These are phyloP conservation scores for Athalia circularis DNA, from an alignment of 2,888 invertebrate species.

Conservation along the genomic window DNA sequence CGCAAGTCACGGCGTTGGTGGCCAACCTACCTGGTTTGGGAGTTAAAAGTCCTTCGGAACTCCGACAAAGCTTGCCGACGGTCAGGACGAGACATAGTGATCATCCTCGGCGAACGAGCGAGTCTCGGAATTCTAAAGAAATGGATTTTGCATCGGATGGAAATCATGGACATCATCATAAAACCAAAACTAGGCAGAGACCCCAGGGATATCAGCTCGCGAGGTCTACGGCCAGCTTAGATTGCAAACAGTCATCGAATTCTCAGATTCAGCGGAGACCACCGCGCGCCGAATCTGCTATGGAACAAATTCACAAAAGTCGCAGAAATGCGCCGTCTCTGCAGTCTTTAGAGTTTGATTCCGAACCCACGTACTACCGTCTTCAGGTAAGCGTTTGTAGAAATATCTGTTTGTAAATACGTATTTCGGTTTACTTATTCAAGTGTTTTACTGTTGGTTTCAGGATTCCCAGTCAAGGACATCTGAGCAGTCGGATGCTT, in stretches of 20 bases:
- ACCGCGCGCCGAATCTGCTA: slow-evolving; percentile 60
- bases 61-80: slow-evolving; percentile 66
- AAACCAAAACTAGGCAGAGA: slow-evolving; percentile 73
- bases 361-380: slow-evolving; percentile 80
- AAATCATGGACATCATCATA: slow-evolving; percentile 76
- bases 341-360: slow-evolving; percentile 85
- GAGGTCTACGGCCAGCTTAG: slow-evolving; percentile 68
- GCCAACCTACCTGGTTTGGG: slow-evolving; percentile 80
- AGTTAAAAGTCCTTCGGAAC: slow-evolving; percentile 64
- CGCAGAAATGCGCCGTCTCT: slow-evolving; percentile 61
- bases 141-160: slow-evolving; percentile 75
- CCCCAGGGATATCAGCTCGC: slow-evolving; percentile 63
- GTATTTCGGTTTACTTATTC: not conserved
- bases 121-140: slow-evolving; percentile 71
- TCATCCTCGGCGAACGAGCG: slow-evolving; percentile 58
- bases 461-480: slow-evolving; percentile 66
- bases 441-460: slow-evolving; percentile 18
- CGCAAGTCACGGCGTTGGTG: slow-evolving; percentile 85
- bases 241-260: slow-evolving; percentile 60
- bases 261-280: slow-evolving; percentile 58
- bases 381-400: slow-evolving; percentile 69
- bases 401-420: not conserved
- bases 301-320: slow-evolving; percentile 64
- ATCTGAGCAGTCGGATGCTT: slow-evolving; percentile 63
- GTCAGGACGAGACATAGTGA: slow-evolving; percentile 62